Evolutionary conservation across 1,140 invertebrate genomes (phyloP).

Genomic region (Meteorus sp.): DNA sequence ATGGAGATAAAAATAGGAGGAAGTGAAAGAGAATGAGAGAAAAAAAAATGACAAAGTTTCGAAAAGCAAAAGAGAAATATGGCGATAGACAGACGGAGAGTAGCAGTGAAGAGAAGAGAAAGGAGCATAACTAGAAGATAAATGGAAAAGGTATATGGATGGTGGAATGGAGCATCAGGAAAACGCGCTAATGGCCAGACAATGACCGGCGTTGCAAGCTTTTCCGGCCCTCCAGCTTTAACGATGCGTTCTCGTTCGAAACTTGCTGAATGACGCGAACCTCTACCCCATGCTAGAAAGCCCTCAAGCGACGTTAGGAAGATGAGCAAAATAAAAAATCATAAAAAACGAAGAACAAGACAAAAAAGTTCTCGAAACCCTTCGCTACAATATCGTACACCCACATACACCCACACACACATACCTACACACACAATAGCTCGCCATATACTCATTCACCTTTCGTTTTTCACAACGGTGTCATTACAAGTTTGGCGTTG

Average conservation of each 20-base stretch:
- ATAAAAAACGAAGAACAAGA: no score
- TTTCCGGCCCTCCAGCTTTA: slow-evolving; percentile 27
- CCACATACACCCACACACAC: no score
- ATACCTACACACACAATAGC: background rate
- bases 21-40: background rate
- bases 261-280: slow-evolving; percentile 18
- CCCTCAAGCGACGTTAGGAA: background rate
- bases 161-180: background rate
- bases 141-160: slow-evolving; percentile 4
- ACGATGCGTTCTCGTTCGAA: slow-evolving; percentile 27
- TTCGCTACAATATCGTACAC: no score
- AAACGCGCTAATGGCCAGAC: slow-evolving; percentile 36
- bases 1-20: background rate
- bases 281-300: background rate
- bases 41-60: no score
- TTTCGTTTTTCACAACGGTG: background rate
- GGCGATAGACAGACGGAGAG: no score
- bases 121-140: no score
- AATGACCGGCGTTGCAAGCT: slow-evolving; percentile 29
- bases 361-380: no score
- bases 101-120: no score
- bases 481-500: background rate
- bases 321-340: slow-evolving; percentile 17
- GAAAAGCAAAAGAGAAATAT: no score
- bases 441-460: background rate